Base-by-base conservation (phyloP, 2,797 vertebrate species). In the Gadopsis bispinosus region DNA sequence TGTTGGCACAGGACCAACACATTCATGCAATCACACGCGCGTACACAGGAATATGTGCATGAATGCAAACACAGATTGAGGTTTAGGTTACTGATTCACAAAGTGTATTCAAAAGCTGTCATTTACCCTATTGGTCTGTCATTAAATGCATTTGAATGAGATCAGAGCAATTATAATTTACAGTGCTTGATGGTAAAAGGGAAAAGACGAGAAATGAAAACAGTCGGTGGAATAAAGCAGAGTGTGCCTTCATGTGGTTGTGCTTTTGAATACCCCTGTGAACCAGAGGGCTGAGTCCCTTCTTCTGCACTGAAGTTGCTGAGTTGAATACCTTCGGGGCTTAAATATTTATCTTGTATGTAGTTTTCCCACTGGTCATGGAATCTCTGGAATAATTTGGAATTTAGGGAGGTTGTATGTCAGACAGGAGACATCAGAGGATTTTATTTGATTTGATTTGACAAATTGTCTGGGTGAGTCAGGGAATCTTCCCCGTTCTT, bases 101-200 rank as follows among this genome's bases (percentile, higher is more conserved):
- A 89, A 89, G 83, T 88, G 80, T 79, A 85, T 75, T 84, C 51
- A 51, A 73, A 87, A 87, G 84, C 81, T 75, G 74, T 73, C 69
- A 85, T 90, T 89, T 86, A 61, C 14, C 73, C 72, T 11, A 70
- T 51, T 68, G 79, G 60, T 88, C 90, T 93, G 89, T 92, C 79
- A 90, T 93, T 93, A 91, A 72, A 80, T 31, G 51, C n/a, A 70
- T 85, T 85, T 89, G 80, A 91, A 90, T 88, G 75, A 88, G 84
- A 90, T 85, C 80, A 86, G 79, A 87, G 80, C 68, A 68, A 76
- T 88, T 88, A 72, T 88, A 87, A 88, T 90, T 90, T 87, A 81
- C 67, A 84, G 72, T 12, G 64, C 74, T 76, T 80, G 67, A 73
- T 75, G 76, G 83, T 84, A 70, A 78, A 83, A 65, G 53, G 48